Conservation (phyloP, 2,113 vertebrate genomes). For the Percopsis transmontana region DNA sequence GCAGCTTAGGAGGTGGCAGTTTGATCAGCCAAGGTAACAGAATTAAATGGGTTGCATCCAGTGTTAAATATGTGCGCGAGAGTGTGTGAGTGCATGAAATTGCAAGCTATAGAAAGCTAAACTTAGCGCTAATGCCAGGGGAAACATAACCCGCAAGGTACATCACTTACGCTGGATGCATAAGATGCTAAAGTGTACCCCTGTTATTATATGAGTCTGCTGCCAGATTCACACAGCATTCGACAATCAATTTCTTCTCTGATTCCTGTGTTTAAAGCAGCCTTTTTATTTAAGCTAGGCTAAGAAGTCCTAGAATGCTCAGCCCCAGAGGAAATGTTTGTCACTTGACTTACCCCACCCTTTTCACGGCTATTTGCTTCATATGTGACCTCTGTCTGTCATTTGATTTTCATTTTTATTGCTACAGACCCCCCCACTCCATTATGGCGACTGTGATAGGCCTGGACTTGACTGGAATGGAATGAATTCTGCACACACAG, state of each 20-base stretch:
- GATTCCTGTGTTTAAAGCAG: constrained; percentile 23
- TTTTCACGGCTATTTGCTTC: constrained; percentile 51
- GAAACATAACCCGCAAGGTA: constrained; percentile 8
- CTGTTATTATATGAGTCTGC: constrained; percentile 7
- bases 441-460: constrained; percentile 38
- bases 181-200: neutral
- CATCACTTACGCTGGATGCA: neutral
- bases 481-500: constrained; percentile 42
- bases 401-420: constrained; percentile 70
- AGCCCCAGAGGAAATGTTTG: constrained; percentile 17
- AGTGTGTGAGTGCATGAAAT: constrained; percentile 17
- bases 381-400: constrained; percentile 45
- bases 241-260: constrained; percentile 27
- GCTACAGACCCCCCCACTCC: constrained; percentile 53
- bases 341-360: constrained; percentile 30
- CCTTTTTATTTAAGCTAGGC: constrained; percentile 46
- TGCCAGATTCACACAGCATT: constrained; percentile 7
- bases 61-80: neutral
- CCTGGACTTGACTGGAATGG: constrained; percentile 51
- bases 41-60: neutral
- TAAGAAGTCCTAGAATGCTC: constrained; percentile 36
- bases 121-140: constrained; percentile 30
- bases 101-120: constrained; percentile 25
- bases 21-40: neutral
- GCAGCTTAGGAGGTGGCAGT: neutral